phyloP scores from a whole-genome alignment of 2,113 vertebrate genomes.

The Ploceus nigricollis region DNA sequence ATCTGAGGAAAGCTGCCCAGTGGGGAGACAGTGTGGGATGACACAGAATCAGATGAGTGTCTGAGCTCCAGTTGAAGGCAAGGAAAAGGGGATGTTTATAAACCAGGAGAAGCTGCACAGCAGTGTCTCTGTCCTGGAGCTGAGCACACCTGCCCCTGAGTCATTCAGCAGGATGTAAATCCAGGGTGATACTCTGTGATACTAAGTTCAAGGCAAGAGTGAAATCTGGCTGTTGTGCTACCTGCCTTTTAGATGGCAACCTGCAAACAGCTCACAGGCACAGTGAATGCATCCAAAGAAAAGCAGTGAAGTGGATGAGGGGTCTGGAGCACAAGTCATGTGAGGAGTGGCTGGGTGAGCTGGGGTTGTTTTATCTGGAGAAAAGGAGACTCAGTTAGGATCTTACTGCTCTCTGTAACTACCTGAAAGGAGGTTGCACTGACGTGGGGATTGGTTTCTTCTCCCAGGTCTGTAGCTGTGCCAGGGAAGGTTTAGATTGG shows the following conservation, averaged over 20 bases:
- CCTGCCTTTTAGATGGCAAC: neutral
- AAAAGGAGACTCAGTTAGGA: neutral
- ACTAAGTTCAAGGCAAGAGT: neutral
- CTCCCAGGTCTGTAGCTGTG: neutral
- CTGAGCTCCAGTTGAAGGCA: neutral
- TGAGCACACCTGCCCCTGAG: neutral
- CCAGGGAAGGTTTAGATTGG: neutral
- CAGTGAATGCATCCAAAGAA: neutral
- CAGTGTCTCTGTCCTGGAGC: neutral
- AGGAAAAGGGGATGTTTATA: conserved; percentile 23
- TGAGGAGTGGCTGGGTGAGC: neutral
- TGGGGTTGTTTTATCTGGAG: neutral
- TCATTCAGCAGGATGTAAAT: neutral
- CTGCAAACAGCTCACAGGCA: neutral
- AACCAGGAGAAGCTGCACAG: neutral
- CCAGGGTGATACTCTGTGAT: neutral
- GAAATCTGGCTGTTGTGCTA: neutral
- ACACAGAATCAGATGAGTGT: neutral
- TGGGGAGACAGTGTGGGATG: neutral
- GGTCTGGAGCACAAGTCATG: neutral
- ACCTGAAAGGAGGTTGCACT: neutral
- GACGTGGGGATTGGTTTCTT: neutral
- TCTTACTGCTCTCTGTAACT: neutral
- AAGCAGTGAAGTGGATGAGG: neutral
- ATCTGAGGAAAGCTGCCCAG: conserved; percentile 28